Evolutionary conservation across 2,888 invertebrate genomes (phyloP).

Genomic region (Mythimna albipuncta): DNA sequence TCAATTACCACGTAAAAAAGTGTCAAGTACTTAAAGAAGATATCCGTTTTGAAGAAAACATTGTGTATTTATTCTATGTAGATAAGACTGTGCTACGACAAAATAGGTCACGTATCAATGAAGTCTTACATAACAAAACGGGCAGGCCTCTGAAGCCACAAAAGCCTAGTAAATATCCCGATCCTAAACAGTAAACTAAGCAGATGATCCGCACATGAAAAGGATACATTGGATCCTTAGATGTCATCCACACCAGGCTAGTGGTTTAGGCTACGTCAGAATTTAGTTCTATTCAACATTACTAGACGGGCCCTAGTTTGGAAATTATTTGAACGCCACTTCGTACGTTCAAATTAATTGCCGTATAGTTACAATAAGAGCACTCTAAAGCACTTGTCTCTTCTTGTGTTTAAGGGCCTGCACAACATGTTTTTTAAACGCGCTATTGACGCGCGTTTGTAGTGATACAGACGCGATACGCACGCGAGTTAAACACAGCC

Average conservation of each 20-base stretch:
- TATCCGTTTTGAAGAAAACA: background rate
- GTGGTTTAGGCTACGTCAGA: background rate
- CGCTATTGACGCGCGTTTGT: no score
- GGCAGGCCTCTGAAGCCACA: slow-evolving; percentile 20
- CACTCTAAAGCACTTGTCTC: background rate
- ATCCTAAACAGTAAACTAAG: slow-evolving; percentile 3
- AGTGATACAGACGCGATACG: no score
- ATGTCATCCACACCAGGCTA: slow-evolving; percentile 7
- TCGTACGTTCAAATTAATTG: background rate
- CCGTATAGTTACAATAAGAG: background rate
- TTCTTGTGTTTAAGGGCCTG: no score
- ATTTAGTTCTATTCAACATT: background rate
- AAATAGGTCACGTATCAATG: slow-evolving; percentile 12
- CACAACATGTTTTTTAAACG: no score
- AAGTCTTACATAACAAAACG: slow-evolving; percentile 15
- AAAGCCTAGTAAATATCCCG: slow-evolving; percentile 22
- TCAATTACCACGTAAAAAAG: no score
- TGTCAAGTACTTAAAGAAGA: no score
- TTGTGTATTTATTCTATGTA: background rate
- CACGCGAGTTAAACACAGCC: no score
- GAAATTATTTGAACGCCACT: background rate
- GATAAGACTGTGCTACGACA: background rate
- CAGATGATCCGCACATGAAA: slow-evolving; percentile 26
- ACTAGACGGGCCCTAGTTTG: background rate
- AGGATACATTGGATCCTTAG: slow-evolving; percentile 13